Evolutionary conservation across 2,113 vertebrate genomes (phyloP).

Genomic region (Takifugu flavidus): DNA sequence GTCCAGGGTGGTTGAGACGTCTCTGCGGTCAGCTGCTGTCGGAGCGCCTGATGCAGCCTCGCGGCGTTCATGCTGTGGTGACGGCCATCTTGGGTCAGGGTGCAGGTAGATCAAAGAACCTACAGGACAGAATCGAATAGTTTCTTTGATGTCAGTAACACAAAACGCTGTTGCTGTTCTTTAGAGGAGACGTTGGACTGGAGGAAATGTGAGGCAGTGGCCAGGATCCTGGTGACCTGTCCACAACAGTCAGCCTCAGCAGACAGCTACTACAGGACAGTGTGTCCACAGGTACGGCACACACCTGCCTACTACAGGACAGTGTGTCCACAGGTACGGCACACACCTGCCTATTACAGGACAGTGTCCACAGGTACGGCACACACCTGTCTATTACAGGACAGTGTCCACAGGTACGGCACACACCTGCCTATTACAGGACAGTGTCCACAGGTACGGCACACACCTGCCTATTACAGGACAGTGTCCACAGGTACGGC

Average conservation of each 20-base stretch:
- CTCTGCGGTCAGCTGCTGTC: slow-evolving; percentile 90
- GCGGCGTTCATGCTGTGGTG: slow-evolving; percentile 87
- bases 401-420: too few relatives aligned
- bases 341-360: too few relatives aligned
- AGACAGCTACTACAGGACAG: slow-evolving; percentile 80
- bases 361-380: too few relatives aligned
- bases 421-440: too few relatives aligned
- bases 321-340: too few relatives aligned
- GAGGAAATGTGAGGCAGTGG: slow-evolving; percentile 87
- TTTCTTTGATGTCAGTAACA: too few relatives aligned
- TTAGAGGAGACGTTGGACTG: slow-evolving; percentile 82
- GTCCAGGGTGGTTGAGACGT: slow-evolving; percentile 84
- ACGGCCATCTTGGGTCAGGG: slow-evolving; percentile 85
- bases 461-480: too few relatives aligned
- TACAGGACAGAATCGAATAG: too few relatives aligned
- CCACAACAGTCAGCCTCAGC: slow-evolving; percentile 86
- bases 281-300: slow-evolving; percentile 90
- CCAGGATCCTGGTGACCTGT: slow-evolving; percentile 86
- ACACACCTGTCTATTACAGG: too few relatives aligned
- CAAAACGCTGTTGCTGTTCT: slow-evolving; percentile 36
- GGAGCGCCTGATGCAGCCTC: slow-evolving; percentile 81
- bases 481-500: too few relatives aligned
- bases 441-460: too few relatives aligned
- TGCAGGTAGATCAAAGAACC: slow-evolving; percentile 67
- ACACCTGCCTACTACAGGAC: neutral